Evolutionary conservation across 1,140 invertebrate genomes (phyloP).

Genomic region (Aphelinus atriplicis): DNA sequence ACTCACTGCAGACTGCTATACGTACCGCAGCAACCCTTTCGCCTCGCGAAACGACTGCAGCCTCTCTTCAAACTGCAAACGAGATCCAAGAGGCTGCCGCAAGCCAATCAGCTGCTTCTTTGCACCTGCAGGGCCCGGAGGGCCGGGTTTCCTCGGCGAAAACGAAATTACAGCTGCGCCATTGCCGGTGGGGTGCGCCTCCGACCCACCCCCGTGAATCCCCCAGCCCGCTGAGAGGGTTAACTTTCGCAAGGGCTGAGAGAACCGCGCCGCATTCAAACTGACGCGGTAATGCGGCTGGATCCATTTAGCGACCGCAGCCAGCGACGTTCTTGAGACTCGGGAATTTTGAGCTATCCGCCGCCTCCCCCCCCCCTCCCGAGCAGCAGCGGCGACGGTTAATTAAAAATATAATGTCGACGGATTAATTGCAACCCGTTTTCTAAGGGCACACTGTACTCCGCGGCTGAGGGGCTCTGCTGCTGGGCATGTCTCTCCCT

Average conservation of each 20-base stretch:
- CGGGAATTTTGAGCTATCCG: slow-evolving; percentile 27
- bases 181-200: slow-evolving; percentile 13
- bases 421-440: too few relatives aligned
- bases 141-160: slow-evolving; percentile 5
- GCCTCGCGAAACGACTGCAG: too few relatives aligned
- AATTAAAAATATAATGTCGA: slow-evolving; percentile 30
- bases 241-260: slow-evolving; percentile 45
- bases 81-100: neutral
- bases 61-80: neutral
- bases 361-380: neutral
- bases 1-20: too few relatives aligned
- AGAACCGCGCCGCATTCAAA: slow-evolving; percentile 47
- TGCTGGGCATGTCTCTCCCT: too few relatives aligned
- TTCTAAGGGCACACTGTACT: too few relatives aligned
- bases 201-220: neutral
- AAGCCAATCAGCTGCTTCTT: neutral
- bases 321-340: slow-evolving; percentile 18
- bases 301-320: slow-evolving; percentile 61
- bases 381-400: neutral
- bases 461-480: too few relatives aligned
- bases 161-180: slow-evolving; percentile 33
- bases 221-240: slow-evolving; percentile 32
- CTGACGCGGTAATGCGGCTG: slow-evolving; percentile 56
- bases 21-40: too few relatives aligned
- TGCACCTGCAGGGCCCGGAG: neutral